Evolutionary conservation across 2,797 vertebrate species (phyloP), one percentile per base, ranked within the genome.

Genomic region (Falco columbarius): DNA sequence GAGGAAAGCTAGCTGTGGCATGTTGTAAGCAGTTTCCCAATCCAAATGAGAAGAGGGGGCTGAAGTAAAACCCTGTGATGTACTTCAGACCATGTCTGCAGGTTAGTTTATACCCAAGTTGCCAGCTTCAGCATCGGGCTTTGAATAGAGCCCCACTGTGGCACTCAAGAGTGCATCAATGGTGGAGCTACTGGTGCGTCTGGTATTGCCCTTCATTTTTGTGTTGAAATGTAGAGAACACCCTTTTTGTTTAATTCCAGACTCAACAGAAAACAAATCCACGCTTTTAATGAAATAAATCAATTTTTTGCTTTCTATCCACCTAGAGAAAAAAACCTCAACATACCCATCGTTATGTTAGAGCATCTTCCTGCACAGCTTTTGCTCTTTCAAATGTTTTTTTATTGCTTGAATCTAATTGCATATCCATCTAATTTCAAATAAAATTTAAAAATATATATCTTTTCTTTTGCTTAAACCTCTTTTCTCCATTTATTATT

Each of bases 401-500:
- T 89, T 91, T 61, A 88, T 95, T 96, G 87, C 72, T 94, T 85
- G 75, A 88, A 94, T 96, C 91, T 93, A 96, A 96, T 96, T 95
- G 91, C 92, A 83, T 92, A 96, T 91, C 94, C 81, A 94, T 96
- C 95, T 97, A 30, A 81, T 95, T 97, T 93, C 83, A 91, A 95
- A 84, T 59, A 86, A 72, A 94, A 96, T 96, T 96, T 93, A 54
- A 95, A 97, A 97, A 90, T 90, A 49, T 81, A 58, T 93, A 32
- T 95, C 68, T 95, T 90, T 93, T 96, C 68, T 96, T 92, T 97
- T 97, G 85, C 95, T 96, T 97, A 94, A 96, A 96, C 70, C 42
- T 97, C 93, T 96, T 97, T 94, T 97, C 68, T 97, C 92, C 97
- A 72, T 97, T 87, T 96, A 92, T 97, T 96, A 91, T 95, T 97